Percentiles rank a stretch among this genome's conserved stretches.
Evolutionary conservation across 2,888 invertebrate species (phyloP).

Genomic region (Sepioteuthis lessoniana): DNA sequence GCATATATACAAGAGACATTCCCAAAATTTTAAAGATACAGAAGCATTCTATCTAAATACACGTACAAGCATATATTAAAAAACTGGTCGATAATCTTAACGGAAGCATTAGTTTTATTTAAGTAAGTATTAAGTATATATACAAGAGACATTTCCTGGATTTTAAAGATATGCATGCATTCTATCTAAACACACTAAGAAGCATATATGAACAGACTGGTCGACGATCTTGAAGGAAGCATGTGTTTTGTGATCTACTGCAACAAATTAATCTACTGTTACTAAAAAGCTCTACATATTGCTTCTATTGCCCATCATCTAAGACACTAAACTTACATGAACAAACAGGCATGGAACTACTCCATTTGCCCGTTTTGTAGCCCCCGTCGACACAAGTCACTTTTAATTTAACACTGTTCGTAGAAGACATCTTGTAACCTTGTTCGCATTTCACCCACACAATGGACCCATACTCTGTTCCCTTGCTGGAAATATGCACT

Average conservation of each 20-base stretch:
- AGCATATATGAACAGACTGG: neutral
- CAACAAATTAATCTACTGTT: neutral
- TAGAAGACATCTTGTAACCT: neutral
- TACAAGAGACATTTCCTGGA: no score
- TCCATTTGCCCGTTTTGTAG: neutral
- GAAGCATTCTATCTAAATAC: no score
- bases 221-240: neutral
- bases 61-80: no score
- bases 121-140: no score
- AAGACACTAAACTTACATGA: neutral
- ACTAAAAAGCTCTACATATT: neutral
- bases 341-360: neutral
- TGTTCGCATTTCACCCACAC: neutral
- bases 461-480: neutral
- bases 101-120: no score
- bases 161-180: neutral
- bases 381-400: neutral
- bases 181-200: no score
- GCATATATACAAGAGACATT: no score
- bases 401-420: neutral
- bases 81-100: no score
- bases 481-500: neutral
- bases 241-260: neutral
- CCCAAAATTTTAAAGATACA: no score
- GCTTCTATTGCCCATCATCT: neutral